These are phyloP conservation scores for Blera fallax DNA, from an alignment of 2,888 invertebrate species.

Conservation along the genomic window DNA sequence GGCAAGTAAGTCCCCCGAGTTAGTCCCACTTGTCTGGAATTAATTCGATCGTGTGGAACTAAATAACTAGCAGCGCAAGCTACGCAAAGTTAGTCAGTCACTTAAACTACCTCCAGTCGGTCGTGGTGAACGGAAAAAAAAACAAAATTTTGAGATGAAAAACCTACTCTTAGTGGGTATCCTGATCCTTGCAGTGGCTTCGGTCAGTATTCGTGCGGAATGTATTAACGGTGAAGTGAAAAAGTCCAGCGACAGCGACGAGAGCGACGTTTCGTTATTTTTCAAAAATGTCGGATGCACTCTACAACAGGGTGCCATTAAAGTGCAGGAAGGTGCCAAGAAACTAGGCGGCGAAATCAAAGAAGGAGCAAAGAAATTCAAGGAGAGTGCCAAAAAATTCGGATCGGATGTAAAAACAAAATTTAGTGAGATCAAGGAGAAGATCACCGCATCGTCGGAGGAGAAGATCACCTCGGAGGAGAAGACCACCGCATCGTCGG, in stretches of 20 bases:
- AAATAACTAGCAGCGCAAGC: constrained; percentile 26
- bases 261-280: constrained; percentile 77
- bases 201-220: constrained; percentile 73
- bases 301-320: constrained; percentile 77
- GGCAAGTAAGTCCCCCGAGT: background rate
- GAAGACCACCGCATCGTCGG: constrained; percentile 70
- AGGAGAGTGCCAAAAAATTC: constrained; percentile 77
- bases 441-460: constrained; percentile 77
- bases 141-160: constrained; percentile 54
- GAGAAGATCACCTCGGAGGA: constrained; percentile 74
- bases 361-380: constrained; percentile 77
- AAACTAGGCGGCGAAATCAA: constrained; percentile 77
- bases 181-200: constrained; percentile 56
- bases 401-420: constrained; percentile 77
- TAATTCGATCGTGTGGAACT: constrained; percentile 12
- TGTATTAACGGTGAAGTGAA: constrained; percentile 78
- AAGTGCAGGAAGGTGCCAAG: constrained; percentile 78
- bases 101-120: constrained; percentile 9
- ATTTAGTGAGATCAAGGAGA: constrained; percentile 78
- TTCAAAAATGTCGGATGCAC: constrained; percentile 78
- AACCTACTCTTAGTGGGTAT: constrained; percentile 56
- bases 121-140: constrained; percentile 4
- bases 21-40: constrained; percentile 40
- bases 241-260: constrained; percentile 74
- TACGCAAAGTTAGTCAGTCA: constrained; percentile 45